A percentile compares a stretch with the other conserved stretches of the same genome.
Evolutionary conservation across 2,888 invertebrate species (phyloP).

Genomic region (Dendrolimus pini): DNA sequence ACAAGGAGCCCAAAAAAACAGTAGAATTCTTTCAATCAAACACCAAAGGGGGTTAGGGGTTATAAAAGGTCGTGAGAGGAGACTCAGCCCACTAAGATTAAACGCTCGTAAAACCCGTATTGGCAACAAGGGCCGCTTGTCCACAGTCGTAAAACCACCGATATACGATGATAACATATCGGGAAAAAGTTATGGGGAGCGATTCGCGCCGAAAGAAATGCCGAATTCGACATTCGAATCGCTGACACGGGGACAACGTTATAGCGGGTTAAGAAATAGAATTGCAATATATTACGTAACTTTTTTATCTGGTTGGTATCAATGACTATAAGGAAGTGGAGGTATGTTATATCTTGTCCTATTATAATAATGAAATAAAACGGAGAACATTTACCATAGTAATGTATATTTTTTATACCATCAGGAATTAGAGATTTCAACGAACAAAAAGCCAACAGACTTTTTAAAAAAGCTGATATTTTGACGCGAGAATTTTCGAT

Average conservation of each 20-base stretch:
- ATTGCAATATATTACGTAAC: no score
- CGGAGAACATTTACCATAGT: no score
- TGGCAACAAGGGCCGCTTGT: constrained; percentile 14
- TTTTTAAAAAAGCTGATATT: no score
- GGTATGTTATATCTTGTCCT: no score
- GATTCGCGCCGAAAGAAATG: not conserved
- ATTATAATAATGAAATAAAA: no score
- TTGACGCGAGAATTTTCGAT: no score
- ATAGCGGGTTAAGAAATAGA: no score
- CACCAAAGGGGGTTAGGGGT: not conserved
- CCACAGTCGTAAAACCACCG: constrained; percentile 2
- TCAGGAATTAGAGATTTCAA: no score
- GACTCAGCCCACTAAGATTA: constrained; percentile 17
- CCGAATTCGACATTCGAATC: not conserved
- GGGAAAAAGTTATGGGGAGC: not conserved
- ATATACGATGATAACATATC: not conserved
- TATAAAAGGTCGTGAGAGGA: not conserved
- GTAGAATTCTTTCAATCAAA: not conserved
- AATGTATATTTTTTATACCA: no score
- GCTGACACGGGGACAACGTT: not conserved
- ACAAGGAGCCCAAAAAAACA: not conserved
- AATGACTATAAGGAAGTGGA: no score
- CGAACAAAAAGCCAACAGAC: no score
- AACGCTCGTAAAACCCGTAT: constrained; percentile 28
- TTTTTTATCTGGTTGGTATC: no score